Evolutionary conservation across 2,797 vertebrate genomes (phyloP).

Genomic region (Odontamblyopus rebecca): DNA sequence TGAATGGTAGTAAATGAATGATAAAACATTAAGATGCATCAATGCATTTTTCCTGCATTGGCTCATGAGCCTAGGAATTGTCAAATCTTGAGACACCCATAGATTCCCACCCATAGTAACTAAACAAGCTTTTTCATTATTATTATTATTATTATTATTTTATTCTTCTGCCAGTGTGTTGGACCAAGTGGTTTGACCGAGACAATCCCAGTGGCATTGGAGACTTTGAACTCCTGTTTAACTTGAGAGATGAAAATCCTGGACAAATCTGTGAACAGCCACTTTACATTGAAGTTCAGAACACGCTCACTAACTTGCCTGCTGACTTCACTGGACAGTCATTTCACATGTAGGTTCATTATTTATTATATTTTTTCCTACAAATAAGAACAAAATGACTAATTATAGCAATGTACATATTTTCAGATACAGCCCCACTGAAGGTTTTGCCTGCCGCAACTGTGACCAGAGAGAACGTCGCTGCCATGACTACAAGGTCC

Average conservation of each 20-base stretch:
- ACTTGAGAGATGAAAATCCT: conserved; percentile 7
- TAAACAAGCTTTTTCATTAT: too few species aligned
- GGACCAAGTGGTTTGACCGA: conserved; percentile 31
- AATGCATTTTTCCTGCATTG: too few species aligned
- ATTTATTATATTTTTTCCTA: not conserved
- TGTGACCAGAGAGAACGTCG: not conserved
- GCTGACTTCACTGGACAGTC: not conserved
- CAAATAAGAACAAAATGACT: not conserved
- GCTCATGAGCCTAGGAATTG: too few species aligned
- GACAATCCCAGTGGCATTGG: conserved; percentile 25
- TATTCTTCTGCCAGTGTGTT: conserved; percentile 19
- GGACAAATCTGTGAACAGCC: conserved; percentile 18
- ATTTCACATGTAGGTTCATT: not conserved
- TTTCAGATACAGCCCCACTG: conserved; percentile 5
- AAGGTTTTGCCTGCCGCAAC: not conserved
- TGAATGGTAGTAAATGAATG: too few species aligned
- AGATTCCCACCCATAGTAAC: too few species aligned
- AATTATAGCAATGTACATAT: not conserved
- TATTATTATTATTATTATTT: too few species aligned
- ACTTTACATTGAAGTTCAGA: conserved; percentile 20
- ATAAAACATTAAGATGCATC: too few species aligned
- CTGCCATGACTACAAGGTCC: not conserved
- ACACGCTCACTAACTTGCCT: not conserved
- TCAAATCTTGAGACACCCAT: too few species aligned
- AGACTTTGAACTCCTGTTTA: conserved; percentile 16